Percentiles rank a stretch among this genome's conserved stretches.
These are phyloP conservation scores for Chaenodraco wilsoni DNA, from an alignment of 2,797 vertebrate species.

Conservation along the genomic window DNA sequence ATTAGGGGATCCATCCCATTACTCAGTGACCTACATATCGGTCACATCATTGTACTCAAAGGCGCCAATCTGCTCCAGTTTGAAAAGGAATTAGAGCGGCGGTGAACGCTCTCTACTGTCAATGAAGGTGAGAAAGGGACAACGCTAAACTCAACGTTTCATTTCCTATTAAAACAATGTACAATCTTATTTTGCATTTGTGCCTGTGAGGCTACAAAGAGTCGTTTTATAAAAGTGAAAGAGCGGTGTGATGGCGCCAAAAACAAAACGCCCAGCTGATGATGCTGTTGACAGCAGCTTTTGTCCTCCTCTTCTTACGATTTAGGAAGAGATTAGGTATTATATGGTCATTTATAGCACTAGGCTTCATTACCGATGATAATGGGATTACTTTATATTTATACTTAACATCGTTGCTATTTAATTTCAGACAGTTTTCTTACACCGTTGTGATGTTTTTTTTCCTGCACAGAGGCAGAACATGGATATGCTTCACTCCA, in stretches of 20 bases:
- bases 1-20: conserved; percentile 43
- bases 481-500: conserved; percentile 92
- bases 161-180: not conserved
- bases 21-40: conserved; percentile 85
- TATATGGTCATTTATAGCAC: not conserved
- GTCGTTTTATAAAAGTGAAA: not conserved
- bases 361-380: accelerated
- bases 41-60: conserved; percentile 82
- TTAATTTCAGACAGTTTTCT: not conserved
- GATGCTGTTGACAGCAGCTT: conserved; percentile 48
- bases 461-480: conserved; percentile 86
- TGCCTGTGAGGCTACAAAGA: not conserved
- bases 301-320: not conserved
- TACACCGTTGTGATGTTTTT: conserved; percentile 1
- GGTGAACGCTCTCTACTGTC: not conserved
- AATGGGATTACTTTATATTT: not conserved
- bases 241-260: conserved; percentile 76
- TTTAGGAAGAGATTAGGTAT: not conserved
- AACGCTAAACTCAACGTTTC: accelerated
- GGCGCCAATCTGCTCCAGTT: conserved; percentile 86
- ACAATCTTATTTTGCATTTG: not conserved
- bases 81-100: conserved; percentile 75
- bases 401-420: not conserved
- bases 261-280: conserved; percentile 63
- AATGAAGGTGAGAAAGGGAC: conserved; percentile 29